Conservation (phyloP, 2,888 invertebrate species). For the Netelia virgata region DNA sequence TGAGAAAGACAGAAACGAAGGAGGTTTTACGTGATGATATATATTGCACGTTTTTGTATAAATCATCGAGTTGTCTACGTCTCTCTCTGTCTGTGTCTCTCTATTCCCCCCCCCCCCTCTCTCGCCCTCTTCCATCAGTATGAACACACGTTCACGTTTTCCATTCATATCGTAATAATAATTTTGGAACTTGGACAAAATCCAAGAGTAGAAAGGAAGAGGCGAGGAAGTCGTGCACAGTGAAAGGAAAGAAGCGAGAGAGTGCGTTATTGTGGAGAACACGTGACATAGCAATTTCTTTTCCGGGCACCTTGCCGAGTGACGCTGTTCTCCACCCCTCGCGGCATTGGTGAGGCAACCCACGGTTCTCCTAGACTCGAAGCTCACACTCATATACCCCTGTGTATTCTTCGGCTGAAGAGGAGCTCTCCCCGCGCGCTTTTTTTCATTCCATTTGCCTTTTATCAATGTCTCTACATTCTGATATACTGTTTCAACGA, state of each 20-base stretch:
- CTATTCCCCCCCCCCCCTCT: not conserved
- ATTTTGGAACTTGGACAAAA: slow-evolving; percentile 46
- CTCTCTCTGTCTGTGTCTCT: not conserved
- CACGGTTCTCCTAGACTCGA: slow-evolving; percentile 26
- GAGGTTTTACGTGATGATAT: too few species aligned
- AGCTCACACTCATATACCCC: not conserved
- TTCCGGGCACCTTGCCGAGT: slow-evolving; percentile 57
- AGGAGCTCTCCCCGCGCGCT: not conserved
- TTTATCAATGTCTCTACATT: not conserved
- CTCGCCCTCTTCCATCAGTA: not conserved
- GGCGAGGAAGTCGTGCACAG: not conserved
- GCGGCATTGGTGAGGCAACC: slow-evolving; percentile 20
- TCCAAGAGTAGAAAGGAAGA: slow-evolving; percentile 37
- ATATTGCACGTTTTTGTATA: too few species aligned
- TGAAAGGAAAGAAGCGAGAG: not conserved
- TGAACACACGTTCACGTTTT: slow-evolving; percentile 15
- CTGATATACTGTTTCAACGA: slow-evolving; percentile 10
- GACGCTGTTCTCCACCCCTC: slow-evolving; percentile 39
- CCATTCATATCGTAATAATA: slow-evolving; percentile 41
- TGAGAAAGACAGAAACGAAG: too few species aligned
- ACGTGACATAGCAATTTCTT: slow-evolving; percentile 58
- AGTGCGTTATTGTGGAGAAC: slow-evolving; percentile 55
- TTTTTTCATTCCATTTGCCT: slow-evolving; percentile 15
- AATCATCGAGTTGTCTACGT: too few species aligned
- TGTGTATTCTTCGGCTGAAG: not conserved